phyloP scores from a whole-genome alignment of 2,113 vertebrate genomes.

The Panthera tigris region DNA sequence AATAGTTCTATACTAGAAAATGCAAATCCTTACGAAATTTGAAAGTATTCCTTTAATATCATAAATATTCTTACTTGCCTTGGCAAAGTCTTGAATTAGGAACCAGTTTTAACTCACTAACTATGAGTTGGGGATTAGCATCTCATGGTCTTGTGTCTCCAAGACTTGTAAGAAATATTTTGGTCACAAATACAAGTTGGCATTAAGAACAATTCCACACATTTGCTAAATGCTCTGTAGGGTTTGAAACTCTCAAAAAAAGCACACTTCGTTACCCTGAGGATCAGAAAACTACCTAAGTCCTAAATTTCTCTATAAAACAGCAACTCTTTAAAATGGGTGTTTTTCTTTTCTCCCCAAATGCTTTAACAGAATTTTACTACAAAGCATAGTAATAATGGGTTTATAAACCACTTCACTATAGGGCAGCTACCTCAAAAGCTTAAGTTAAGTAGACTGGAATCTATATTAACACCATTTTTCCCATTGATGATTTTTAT shows the following conservation, averaged over 20 bases:
- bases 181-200: not conserved
- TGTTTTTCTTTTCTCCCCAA: not conserved
- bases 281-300: not conserved
- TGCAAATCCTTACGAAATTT: not conserved
- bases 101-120: not conserved
- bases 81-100: not conserved
- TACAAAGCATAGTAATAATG: not conserved
- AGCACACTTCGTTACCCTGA: not conserved
- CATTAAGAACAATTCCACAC: not conserved
- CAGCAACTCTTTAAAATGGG: not conserved
- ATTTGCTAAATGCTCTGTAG: not conserved
- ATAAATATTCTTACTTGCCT: not conserved
- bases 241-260: not conserved
- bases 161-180: conserved; percentile 28
- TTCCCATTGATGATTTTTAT: not conserved
- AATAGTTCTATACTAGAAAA: conserved; percentile 17
- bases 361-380: not conserved
- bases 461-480: not conserved
- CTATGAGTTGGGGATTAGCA: not conserved
- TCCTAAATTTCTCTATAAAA: conserved; percentile 12
- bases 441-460: not conserved
- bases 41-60: conserved; percentile 21
- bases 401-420: not conserved
- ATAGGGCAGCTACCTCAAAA: not conserved
- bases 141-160: not conserved